These are phyloP conservation scores for Ctenopoma kingsleyae DNA, from an alignment of 2,797 vertebrate genomes.

Conservation along the genomic window DNA sequence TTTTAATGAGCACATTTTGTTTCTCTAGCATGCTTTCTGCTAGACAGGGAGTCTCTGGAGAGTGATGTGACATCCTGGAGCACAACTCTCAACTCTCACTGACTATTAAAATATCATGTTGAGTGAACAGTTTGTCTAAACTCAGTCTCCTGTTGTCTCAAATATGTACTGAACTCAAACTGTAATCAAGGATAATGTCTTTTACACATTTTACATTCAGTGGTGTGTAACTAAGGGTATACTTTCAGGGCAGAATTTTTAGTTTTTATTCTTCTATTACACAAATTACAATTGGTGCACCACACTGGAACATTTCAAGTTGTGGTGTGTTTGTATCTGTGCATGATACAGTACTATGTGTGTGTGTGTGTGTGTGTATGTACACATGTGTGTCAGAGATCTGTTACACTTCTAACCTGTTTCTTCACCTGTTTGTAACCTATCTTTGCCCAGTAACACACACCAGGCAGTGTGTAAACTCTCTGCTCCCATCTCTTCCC, in stretches of 20 bases:
- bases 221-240: too few relatives aligned
- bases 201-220: too few relatives aligned
- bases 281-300: background rate
- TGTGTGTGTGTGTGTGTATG: constrained; percentile 4
- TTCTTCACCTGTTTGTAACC: constrained; percentile 50
- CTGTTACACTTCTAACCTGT: constrained; percentile 41
- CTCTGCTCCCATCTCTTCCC: constrained; percentile 33
- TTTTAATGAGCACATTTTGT: too few relatives aligned
- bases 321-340: background rate
- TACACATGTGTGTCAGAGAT: constrained; percentile 8
- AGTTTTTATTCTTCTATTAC: background rate
- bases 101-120: too few relatives aligned
- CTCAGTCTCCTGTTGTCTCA: background rate
- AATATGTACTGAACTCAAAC: background rate
- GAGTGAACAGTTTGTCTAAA: too few relatives aligned
- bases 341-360: too few relatives aligned
- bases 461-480: constrained; percentile 55
- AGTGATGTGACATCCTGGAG: too few relatives aligned
- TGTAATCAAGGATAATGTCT: too few relatives aligned
- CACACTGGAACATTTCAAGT: background rate
- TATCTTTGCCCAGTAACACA: constrained; percentile 43
- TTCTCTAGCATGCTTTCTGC: too few relatives aligned
- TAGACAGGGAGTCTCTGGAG: too few relatives aligned
- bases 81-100: too few relatives aligned
- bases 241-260: too few relatives aligned